These are phyloP conservation scores for Neodiprion virginianus DNA, from an alignment of 1,140 invertebrate species.

Conservation along the genomic window DNA sequence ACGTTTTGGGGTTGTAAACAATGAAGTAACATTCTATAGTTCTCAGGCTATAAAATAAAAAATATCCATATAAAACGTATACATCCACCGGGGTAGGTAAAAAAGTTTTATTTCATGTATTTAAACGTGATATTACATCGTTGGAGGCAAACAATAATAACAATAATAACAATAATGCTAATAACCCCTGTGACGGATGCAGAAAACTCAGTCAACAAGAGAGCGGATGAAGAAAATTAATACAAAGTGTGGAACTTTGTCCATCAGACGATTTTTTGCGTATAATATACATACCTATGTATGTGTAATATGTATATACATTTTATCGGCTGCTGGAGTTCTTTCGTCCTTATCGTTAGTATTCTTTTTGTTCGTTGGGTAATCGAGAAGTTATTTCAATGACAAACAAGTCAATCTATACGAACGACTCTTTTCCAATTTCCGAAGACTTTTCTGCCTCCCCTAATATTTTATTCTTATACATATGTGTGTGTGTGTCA, in stretches of 20 bases:
- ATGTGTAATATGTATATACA: neutral
- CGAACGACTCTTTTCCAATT: neutral
- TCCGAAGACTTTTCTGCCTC: neutral
- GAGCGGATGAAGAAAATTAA: neutral
- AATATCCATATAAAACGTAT: neutral
- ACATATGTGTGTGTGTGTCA: neutral
- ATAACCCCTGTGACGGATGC: neutral
- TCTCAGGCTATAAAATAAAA: neutral
- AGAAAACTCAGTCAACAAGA: neutral
- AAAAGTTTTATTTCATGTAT: too few species aligned
- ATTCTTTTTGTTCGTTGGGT: neutral
- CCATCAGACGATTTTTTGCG: neutral
- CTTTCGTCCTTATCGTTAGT: neutral
- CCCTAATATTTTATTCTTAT: neutral
- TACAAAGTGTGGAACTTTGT: neutral
- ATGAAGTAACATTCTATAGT: too few species aligned
- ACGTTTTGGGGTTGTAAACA: too few species aligned
- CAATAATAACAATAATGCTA: neutral
- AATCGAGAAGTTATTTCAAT: slow-evolving; percentile 3
- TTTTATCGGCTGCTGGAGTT: neutral
- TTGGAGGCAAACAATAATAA: neutral
- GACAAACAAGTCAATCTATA: slow-evolving; percentile 3
- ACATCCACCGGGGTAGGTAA: neutral
- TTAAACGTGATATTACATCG: too few species aligned
- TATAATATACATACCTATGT: too few species aligned